Evolutionary conservation across 2,113 vertebrate species (phyloP), one percentile per base, ranked within the genome.

Genomic region (Colistium nudipinnis): DNA sequence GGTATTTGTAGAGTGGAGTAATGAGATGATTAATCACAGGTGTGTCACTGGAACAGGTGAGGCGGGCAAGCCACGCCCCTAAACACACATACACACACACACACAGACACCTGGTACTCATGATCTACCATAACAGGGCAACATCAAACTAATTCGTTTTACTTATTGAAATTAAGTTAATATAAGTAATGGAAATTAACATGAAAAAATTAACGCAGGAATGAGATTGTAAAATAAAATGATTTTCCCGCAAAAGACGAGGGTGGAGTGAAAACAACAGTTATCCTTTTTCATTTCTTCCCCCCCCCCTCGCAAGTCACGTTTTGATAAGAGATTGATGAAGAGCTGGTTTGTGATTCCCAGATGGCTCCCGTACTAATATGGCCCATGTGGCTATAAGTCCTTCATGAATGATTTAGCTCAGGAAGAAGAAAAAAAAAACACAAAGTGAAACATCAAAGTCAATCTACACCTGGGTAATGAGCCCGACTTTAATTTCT

Each of bases 261-360:
- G 3, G 27, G 9, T 52, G 16, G 28, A 31, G 27, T 14, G 13
- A 13, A 16, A 49, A 49, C 47, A 8, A 17, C 17, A 2, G 3
- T 51, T 48, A 3, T 65, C 30, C 3, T 38, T 2, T 33, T 25
- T 17, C 17, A 8, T 41, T 10, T 12, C 38, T 12, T 27, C 33
- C 13, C 3, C 16, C 48, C 38, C 2, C 12, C 35, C 51, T 64
- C 28, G 16, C 3, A 16, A 39, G 56, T 64, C 52, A 67, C 3
- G 19, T 39, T 70, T 53, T 44, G 44, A 76, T 82, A n/a, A 82
- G 31, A 78, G 62, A 80, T 52, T 68, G 51, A 80, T 75, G n/a
- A 48, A 64, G 57, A 52, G 30, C 17, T 10, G 0, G 38, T 35
- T 69, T 62, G 39, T 79, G 30, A 72, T 55, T 71, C 68, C 63